Conservation (phyloP, 1,140 invertebrate genomes). For the Cydia fagiglandana region DNA sequence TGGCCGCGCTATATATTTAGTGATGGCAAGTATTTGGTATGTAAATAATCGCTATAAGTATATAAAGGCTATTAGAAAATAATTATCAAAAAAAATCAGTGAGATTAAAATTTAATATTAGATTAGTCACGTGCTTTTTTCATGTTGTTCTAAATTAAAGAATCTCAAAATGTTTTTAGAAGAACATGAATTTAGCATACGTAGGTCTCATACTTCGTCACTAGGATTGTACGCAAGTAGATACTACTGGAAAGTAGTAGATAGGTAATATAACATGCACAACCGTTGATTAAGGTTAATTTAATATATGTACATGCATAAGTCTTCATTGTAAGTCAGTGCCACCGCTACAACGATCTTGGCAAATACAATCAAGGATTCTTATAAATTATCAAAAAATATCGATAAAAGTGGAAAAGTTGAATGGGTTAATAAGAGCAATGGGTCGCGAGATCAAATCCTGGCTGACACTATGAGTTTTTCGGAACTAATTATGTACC, state of each 20-base stretch:
- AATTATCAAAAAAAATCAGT: constrained; percentile 72
- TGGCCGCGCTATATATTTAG: constrained; percentile 45
- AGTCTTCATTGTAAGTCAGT: constrained; percentile 49
- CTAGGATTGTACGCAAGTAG: constrained; percentile 54
- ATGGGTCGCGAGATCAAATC: too few relatives aligned
- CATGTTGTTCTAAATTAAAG: constrained; percentile 52
- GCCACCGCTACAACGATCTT: constrained; percentile 3
- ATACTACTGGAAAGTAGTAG: constrained; percentile 50
- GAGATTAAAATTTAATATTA: constrained; percentile 75
- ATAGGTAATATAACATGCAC: constrained; percentile 57
- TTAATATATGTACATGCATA: constrained; percentile 47
- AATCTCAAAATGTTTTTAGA: constrained; percentile 42
- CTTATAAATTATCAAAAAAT: constrained; percentile 32
- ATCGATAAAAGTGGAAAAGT: neutral
- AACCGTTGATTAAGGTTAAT: constrained; percentile 51
- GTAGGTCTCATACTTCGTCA: constrained; percentile 48
- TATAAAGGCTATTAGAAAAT: constrained; percentile 68
- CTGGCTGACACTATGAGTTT: too few relatives aligned
- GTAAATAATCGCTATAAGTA: constrained; percentile 74
- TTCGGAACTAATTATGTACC: too few relatives aligned
- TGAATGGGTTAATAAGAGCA: neutral
- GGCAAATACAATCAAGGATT: constrained; percentile 34
- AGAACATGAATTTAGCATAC: constrained; percentile 53
- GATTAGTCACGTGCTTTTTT: constrained; percentile 60
- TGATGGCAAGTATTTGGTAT: constrained; percentile 47